Evolutionary conservation across 2,113 vertebrate genomes (phyloP).

Genomic region (Pitta sordida): DNA sequence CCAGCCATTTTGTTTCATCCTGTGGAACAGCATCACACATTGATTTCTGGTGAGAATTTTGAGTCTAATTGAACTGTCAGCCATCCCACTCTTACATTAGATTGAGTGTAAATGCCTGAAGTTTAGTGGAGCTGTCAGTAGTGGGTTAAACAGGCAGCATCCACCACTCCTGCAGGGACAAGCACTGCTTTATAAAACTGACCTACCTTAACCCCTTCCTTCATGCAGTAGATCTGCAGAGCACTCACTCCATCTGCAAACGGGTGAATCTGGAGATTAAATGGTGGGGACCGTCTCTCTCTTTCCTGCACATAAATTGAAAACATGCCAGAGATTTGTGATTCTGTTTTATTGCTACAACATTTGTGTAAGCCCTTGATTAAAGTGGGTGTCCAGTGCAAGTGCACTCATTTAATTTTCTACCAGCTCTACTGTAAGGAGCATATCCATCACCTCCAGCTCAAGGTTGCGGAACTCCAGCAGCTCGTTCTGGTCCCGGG

Average conservation of each 20-base stretch:
- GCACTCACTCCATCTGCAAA: conserved; percentile 97
- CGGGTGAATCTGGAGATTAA: conserved; percentile 95
- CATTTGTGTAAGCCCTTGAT: neutral
- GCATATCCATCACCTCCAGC: conserved; percentile 82
- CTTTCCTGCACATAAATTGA: conserved; percentile 81
- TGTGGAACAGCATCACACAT: neutral
- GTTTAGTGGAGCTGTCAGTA: neutral
- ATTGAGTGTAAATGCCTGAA: neutral
- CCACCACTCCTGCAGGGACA: neutral
- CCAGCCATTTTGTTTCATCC: neutral
- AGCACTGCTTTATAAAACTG: neutral
- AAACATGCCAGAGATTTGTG: neutral
- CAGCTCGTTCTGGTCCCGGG: conserved; percentile 95
- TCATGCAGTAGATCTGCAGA: conserved; percentile 98
- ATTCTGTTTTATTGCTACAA: neutral
- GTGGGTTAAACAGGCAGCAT: neutral
- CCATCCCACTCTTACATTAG: neutral
- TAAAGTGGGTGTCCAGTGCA: neutral
- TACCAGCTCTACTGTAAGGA: neutral
- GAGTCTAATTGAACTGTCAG: neutral
- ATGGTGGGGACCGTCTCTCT: conserved; percentile 93
- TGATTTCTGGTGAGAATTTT: neutral
- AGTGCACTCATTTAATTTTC: neutral
- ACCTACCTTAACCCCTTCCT: conserved; percentile 96
- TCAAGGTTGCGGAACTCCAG: conserved; percentile 97